Base-by-base conservation (phyloP, 2,888 invertebrate species). In the Machimus rusticus region DNA sequence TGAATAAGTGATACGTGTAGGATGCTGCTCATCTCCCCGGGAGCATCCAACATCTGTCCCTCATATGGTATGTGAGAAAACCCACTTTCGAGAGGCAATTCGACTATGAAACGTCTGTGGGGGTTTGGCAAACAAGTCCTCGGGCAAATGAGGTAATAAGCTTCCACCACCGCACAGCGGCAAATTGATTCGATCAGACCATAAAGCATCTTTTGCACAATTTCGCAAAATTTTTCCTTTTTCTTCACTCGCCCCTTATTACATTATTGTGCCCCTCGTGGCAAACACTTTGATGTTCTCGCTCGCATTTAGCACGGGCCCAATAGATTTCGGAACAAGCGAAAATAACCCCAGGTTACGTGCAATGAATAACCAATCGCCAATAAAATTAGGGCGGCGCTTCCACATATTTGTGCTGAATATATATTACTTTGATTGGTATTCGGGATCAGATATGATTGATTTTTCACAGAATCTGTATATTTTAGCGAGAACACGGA, bases 271-370 rank as follows among this genome's bases (percentile, higher is more conserved):
- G 23, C 9, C n/a, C 43, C 43, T 85, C 39, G 23, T 43, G 74
- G 39, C 16, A 43, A 31, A 51, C 34, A 74, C 74, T 85, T 85
- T 85, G 85, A 85, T 85, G 74, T 85, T 85, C 85, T 39, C 74
- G 46, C 85, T 43, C 74, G 46, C 74, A 85, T 85, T 85, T 85
- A 74, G 43, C 85, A 85, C 85, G 85, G 43, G 28, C 28, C 74
- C 85, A 74, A 85, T 85, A 85, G 74, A 85, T 85, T 85, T 74
- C 74, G 37, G 85, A 85, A 85, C 82, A 84, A 85, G 74, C 74
- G 46, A 85, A 74, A 85, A 85, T 85, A 85, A 85, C 85, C 85
- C 23, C n/a, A 43, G 57, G 43, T 28, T 85, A 85, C 85, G 85
- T 85, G 85, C 74, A 85, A 74, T 43, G 85, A 85, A 85, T 85